A percentile compares a stretch with the other conserved stretches of the same genome.
phyloP scores from a whole-genome alignment of 1,140 invertebrate genomes.

The Plodia interpunctella region DNA sequence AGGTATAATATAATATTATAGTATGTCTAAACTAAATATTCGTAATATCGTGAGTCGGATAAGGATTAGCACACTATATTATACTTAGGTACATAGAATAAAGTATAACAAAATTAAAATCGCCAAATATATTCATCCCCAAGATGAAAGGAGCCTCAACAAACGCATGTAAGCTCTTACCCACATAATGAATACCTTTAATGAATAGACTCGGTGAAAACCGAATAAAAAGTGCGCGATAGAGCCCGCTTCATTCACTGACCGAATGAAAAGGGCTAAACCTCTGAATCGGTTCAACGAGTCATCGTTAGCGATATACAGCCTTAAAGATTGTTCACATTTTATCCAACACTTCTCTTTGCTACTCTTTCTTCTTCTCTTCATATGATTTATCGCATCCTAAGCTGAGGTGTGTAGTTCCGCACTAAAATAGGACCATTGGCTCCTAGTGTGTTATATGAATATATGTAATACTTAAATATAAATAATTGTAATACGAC shows the following conservation, averaged over 20 bases:
- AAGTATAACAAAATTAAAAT: background rate
- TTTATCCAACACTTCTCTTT: background rate
- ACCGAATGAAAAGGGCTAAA: slow-evolving; percentile 10
- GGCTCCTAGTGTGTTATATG: too few species aligned
- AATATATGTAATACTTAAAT: too few species aligned
- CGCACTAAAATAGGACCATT: too few species aligned
- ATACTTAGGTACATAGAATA: too few species aligned
- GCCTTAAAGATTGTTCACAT: background rate
- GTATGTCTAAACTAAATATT: too few species aligned
- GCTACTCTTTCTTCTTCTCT: background rate
- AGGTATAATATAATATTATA: too few species aligned
- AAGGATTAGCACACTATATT: too few species aligned
- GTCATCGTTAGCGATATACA: slow-evolving; percentile 6
- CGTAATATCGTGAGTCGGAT: too few species aligned
- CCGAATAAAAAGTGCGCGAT: slow-evolving; percentile 6
- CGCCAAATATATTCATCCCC: background rate
- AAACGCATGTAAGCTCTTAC: slow-evolving; percentile 1
- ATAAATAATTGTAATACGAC: too few species aligned
- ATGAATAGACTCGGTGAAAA: slow-evolving; percentile 1
- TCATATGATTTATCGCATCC: too few species aligned
- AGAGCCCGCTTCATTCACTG: background rate
- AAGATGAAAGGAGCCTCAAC: background rate
- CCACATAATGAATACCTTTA: slow-evolving; percentile 7
- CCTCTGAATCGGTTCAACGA: slow-evolving; percentile 13
- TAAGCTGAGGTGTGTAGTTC: too few species aligned